phyloP scores from a whole-genome alignment of 2,797 vertebrate genomes.

The Anniella stebbinsi region DNA sequence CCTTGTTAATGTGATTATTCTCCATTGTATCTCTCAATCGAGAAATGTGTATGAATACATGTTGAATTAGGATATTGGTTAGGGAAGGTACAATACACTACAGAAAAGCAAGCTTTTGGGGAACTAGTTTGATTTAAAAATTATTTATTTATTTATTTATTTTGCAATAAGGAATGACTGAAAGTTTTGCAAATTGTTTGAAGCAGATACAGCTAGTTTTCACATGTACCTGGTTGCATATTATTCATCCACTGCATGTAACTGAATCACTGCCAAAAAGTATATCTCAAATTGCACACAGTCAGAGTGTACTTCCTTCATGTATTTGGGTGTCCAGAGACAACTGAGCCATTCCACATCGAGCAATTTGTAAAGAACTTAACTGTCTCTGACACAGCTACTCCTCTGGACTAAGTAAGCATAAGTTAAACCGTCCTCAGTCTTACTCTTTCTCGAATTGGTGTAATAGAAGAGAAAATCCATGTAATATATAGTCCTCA shows the following conservation, averaged over 20 bases:
- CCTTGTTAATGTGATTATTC: neutral
- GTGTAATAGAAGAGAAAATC: neutral
- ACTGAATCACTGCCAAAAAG: neutral
- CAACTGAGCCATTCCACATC: neutral
- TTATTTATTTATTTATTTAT: neutral
- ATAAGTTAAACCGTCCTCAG: neutral
- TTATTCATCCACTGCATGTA: neutral
- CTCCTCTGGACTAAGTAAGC: neutral
- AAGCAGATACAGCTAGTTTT: neutral
- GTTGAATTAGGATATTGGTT: neutral
- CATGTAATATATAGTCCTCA: no score
- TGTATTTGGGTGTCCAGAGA: neutral
- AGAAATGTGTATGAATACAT: no score
- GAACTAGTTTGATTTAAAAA: no score
- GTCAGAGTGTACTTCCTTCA: neutral
- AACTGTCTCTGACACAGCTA: neutral
- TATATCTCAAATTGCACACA: neutral
- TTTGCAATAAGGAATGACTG: neutral
- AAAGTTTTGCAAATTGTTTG: neutral
- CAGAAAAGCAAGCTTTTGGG: neutral
- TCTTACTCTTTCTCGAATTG: neutral
- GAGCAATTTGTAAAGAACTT: neutral
- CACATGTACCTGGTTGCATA: neutral
- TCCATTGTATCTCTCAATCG: neutral
- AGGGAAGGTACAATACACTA: neutral